Evolutionary conservation across 2,888 invertebrate genomes (phyloP).

Genomic region (Masnerella sp.): DNA sequence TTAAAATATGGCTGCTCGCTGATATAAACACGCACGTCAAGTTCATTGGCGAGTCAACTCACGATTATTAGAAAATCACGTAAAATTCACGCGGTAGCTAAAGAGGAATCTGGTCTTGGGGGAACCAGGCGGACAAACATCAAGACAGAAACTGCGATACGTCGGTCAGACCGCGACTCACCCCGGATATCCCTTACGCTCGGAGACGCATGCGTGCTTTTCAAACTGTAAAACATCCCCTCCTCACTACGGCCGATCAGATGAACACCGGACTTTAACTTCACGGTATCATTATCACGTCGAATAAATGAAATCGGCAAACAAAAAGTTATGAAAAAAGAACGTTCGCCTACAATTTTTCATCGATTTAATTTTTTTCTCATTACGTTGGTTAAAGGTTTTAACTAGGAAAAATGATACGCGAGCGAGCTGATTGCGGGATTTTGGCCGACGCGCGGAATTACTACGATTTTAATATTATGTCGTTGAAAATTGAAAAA

Average conservation of each 20-base stretch:
- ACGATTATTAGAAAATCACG: slow-evolving; percentile 45
- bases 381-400: too few species aligned
- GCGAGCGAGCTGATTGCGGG: too few species aligned
- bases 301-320: slow-evolving; percentile 20
- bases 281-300: neutral
- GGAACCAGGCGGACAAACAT: slow-evolving; percentile 76
- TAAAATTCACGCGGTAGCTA: slow-evolving; percentile 17
- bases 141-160: slow-evolving; percentile 76
- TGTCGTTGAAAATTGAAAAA: too few species aligned
- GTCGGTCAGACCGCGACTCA: slow-evolving; percentile 66
- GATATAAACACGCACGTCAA: too few species aligned
- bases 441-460: too few species aligned
- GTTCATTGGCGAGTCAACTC: too few species aligned
- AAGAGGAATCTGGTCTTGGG: slow-evolving; percentile 44
- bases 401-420: too few species aligned
- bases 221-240: slow-evolving; percentile 70
- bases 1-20: too few species aligned
- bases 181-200: slow-evolving; percentile 69
- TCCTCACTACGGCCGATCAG: slow-evolving; percentile 50
- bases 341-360: neutral
- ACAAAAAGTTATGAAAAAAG: neutral
- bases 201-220: slow-evolving; percentile 73
- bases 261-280: slow-evolving; percentile 42
- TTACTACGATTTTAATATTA: too few species aligned
- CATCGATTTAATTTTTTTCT: too few species aligned